Base-by-base conservation (phyloP, 2,797 vertebrate genomes). In the Eurystomus glaucurus region DNA sequence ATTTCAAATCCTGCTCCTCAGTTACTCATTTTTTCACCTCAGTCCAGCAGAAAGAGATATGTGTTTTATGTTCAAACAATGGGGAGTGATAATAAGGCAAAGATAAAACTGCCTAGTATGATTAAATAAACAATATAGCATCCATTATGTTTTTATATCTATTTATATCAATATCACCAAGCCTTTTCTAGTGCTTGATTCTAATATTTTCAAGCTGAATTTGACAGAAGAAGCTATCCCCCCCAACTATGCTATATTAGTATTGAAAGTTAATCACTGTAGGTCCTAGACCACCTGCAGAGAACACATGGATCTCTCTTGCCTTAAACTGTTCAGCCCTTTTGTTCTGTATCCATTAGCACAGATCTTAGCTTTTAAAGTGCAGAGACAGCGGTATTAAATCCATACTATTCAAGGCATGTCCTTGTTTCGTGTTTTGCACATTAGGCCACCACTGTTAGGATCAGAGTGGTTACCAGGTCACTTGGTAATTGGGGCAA, bases 401-500 rank as follows among this genome's bases (percentile, higher is more conserved):
- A 91, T 94, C 94, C 55, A 23, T 68, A 48, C 78, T 52, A 57
- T 71, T 95, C 66, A 88, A 96, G 79, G 85, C 68, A 80, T 90
- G 82, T 28, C 62, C 62, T 90, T 96, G 65, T 91, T 91, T 60
- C 0, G 0, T 74, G 85, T 76, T 95, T 80, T 90, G 84, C 88
- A 88, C 81, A n/a, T 91, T 91, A 93, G 89, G 71, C 82, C 77
- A 93, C 75, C 41, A 22, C 75, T 83, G 55, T 33, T 78, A 76
- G 93, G 93, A 96, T 93, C 83, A 71, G 89, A 91, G 77, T 75
- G 74, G 81, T 96, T 96, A 93, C 88, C 81, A 93, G 96, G 92
- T 97, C 96, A 98, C 75, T 95, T 97, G 96, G 96, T 97, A 97
- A 97, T 71, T 97, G 94, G 97, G 97, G 75, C 97, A 96, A 90